Evolutionary conservation across 2,113 vertebrate genomes (phyloP).

Genomic region (Turdus rufiventris): DNA sequence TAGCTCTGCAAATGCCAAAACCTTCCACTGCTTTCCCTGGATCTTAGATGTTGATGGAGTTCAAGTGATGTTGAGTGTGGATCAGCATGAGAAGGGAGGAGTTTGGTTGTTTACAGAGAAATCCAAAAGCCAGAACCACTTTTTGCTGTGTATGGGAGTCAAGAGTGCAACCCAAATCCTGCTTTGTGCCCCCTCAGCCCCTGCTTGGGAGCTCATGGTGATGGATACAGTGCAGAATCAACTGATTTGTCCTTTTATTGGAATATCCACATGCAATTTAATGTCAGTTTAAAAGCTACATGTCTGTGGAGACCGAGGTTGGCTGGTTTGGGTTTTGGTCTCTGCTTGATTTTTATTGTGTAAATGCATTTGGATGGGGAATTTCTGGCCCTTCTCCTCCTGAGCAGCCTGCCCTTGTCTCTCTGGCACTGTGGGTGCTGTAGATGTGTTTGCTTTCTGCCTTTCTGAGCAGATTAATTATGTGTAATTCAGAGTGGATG

Average conservation of each 20-base stretch:
- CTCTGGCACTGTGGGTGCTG: background rate
- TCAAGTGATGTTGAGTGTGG: background rate
- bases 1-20: background rate
- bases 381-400: background rate
- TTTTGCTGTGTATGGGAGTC: background rate
- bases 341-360: background rate
- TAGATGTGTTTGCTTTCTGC: background rate
- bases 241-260: background rate
- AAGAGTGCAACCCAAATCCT: background rate
- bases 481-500: slow-evolving; percentile 5
- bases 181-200: background rate
- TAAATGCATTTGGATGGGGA: background rate
- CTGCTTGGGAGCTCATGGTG: background rate
- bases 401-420: background rate
- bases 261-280: background rate
- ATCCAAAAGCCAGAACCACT: background rate
- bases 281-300: background rate
- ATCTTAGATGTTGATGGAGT: background rate
- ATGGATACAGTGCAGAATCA: background rate
- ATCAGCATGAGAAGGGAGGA: background rate
- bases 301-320: background rate
- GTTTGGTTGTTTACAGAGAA: background rate
- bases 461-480: slow-evolving; percentile 47
- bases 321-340: background rate
- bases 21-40: background rate